phyloP scores from a whole-genome alignment of 2,888 invertebrate species.

The Heliconius aoede region DNA sequence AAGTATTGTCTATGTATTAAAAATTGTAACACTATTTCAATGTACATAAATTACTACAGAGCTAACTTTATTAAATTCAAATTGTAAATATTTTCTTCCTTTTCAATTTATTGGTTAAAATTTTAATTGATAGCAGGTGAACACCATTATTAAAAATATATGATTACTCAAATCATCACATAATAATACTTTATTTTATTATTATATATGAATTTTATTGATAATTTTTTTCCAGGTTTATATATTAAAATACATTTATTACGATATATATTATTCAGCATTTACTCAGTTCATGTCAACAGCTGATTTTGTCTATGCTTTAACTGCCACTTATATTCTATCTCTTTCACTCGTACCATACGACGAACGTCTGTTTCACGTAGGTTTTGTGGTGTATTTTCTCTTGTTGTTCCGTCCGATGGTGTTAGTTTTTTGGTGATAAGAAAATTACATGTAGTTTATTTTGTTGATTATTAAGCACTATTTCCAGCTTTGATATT shows the following conservation, averaged over 20 bases:
- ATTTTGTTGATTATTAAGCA: constrained; percentile 62
- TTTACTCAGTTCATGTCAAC: constrained; percentile 34
- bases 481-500: constrained; percentile 55
- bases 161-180: no score
- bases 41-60: background rate
- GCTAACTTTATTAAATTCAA: no score
- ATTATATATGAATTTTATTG: background rate
- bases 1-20: background rate
- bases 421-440: constrained; percentile 66
- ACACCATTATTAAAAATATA: background rate
- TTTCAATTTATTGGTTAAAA: no score
- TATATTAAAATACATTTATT: background rate
- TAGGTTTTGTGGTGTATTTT: constrained; percentile 64
- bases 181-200: background rate
- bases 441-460: constrained; percentile 63
- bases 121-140: background rate
- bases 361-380: constrained; percentile 52
- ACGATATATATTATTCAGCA: constrained; percentile 6
- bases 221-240: background rate
- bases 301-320: constrained; percentile 68
- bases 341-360: constrained; percentile 53
- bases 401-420: constrained; percentile 71
- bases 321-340: constrained; percentile 29
- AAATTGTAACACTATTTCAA: background rate
- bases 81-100: no score